Percentiles rank a stretch among this genome's conserved stretches.
Evolutionary conservation across 2,888 invertebrate genomes (phyloP).

Genomic region (Euphydryas editha): DNA sequence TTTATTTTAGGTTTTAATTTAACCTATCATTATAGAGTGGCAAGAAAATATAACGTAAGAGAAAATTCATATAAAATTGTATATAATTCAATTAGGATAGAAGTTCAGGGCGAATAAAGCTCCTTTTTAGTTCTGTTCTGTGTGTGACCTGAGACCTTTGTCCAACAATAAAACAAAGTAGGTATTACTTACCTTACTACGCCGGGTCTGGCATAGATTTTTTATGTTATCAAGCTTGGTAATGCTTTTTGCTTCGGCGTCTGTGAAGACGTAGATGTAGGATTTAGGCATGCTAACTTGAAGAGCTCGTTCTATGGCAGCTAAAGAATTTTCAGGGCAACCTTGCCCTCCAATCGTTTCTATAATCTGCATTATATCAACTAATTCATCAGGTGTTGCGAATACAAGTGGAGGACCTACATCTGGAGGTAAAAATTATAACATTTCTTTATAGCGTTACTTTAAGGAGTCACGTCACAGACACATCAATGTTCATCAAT

Average conservation of each 20-base stretch:
- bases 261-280: conserved; percentile 63
- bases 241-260: conserved; percentile 58
- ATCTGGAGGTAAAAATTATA: conserved; percentile 34
- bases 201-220: conserved; percentile 43
- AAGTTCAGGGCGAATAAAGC: too few species aligned
- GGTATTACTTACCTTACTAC: conserved; percentile 47
- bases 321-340: conserved; percentile 63
- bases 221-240: conserved; percentile 41
- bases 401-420: conserved; percentile 41
- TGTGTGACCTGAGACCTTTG: too few species aligned
- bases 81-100: too few species aligned
- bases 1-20: too few species aligned
- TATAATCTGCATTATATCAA: conserved; percentile 37
- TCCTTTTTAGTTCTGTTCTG: too few species aligned
- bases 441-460: background rate
- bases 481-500: background rate
- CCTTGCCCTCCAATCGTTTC: conserved; percentile 49
- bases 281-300: conserved; percentile 54
- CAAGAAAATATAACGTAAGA: too few species aligned
- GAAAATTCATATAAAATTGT: too few species aligned
- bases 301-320: conserved; percentile 60
- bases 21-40: too few species aligned
- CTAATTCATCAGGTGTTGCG: conserved; percentile 25
- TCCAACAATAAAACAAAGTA: background rate
- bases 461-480: background rate